Conservation (phyloP, 2,888 invertebrate species). For the Meloe dianella region DNA sequence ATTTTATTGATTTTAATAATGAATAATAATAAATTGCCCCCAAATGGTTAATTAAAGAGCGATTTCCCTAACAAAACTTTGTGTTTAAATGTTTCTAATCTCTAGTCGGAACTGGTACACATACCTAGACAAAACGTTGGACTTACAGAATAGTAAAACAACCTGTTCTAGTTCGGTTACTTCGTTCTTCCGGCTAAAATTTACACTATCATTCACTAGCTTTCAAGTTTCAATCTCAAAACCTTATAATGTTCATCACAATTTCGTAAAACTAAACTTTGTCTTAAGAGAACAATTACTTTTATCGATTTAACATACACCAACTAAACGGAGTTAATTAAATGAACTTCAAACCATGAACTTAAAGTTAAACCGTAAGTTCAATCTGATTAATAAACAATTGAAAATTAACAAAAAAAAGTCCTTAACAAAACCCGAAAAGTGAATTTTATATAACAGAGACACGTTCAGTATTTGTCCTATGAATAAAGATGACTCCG, state of each 20-base stretch:
- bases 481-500: background rate
- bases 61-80: background rate
- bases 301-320: background rate
- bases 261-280: constrained; percentile 7
- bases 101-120: background rate
- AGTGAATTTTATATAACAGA: background rate
- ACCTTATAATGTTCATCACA: constrained; percentile 4
- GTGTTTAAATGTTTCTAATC: background rate
- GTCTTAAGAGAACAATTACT: constrained; percentile 2
- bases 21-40: background rate
- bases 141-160: background rate
- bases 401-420: background rate
- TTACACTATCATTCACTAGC: constrained; percentile 9
- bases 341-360: background rate
- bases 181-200: constrained; percentile 2
- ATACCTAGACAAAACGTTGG: background rate
- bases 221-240: constrained; percentile 3
- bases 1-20: background rate
- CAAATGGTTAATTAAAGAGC: background rate
- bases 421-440: no score
- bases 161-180: constrained; percentile 6
- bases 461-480: background rate
- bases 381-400: background rate
- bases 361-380: background rate
- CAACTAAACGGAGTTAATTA: background rate